A percentile compares a stretch with the other conserved stretches of the same genome.
Conservation (phyloP, 2,113 vertebrate species). For the Tonatia bakeri region DNA sequence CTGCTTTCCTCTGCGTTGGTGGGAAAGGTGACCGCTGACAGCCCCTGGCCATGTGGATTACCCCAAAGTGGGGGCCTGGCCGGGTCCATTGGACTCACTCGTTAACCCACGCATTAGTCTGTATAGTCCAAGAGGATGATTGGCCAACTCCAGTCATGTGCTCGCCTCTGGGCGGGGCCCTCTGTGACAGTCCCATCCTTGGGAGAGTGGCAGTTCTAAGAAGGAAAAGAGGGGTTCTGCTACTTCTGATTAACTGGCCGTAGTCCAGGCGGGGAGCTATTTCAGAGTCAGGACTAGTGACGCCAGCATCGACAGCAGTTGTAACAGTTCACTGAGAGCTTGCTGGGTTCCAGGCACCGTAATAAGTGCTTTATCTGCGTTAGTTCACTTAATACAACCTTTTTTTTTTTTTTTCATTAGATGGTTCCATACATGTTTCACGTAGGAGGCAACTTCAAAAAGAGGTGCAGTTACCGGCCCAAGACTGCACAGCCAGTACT, state of each 20-base stretch:
- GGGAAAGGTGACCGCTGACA: background rate
- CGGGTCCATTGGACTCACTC: background rate
- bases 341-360: background rate
- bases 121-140: background rate
- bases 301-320: background rate
- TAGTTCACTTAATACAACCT: background rate
- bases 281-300: background rate
- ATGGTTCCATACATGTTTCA: background rate
- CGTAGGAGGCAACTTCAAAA: background rate
- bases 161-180: background rate
- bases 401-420: background rate
- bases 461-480: background rate
- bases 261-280: no score
- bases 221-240: background rate
- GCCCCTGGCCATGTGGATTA: rapidly evolving
- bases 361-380: background rate
- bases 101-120: background rate
- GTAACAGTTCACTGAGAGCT: background rate
- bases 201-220: background rate
- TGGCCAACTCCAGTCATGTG: background rate
- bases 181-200: background rate
- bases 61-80: background rate
- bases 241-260: background rate
- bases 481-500: background rate
- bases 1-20: background rate